These are phyloP conservation scores for Bradypus variegatus DNA, from an alignment of 2,797 vertebrate species.

Conservation along the genomic window DNA sequence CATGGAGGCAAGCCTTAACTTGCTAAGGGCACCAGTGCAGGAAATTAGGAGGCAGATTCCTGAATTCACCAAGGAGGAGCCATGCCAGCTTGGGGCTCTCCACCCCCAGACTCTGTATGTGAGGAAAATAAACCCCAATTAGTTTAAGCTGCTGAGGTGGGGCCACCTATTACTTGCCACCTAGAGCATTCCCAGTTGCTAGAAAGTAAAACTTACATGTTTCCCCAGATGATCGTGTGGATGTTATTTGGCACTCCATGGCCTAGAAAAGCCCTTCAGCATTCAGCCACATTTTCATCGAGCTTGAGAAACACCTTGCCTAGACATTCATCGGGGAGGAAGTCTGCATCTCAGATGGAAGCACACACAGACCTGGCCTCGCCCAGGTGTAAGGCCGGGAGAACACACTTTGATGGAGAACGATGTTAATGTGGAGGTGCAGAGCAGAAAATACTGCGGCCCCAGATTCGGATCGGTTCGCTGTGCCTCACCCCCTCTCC, in stretches of 20 bases:
- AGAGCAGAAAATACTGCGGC: too few relatives aligned
- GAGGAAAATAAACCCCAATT: background rate
- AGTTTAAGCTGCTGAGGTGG: background rate
- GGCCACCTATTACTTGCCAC: background rate
- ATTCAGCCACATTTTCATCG: background rate
- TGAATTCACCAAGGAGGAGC: fast-evolving
- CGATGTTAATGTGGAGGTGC: fast-evolving
- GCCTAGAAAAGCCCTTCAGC: background rate
- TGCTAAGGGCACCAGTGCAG: background rate
- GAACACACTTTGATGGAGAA: fast-evolving
- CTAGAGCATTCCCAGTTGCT: background rate
- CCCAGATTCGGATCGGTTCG: too few relatives aligned
- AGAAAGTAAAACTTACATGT: background rate
- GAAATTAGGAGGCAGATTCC: background rate
- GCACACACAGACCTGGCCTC: background rate
- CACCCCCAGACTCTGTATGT: too few relatives aligned
- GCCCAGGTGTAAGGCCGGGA: background rate
- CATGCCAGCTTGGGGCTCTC: too few relatives aligned
- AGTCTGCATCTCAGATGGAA: background rate
- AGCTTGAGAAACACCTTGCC: background rate
- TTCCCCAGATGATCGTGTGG: background rate
- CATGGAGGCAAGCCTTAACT: background rate
- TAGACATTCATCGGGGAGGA: fast-evolving
- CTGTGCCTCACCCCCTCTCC: too few relatives aligned
- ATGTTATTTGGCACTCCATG: background rate